Evolutionary conservation across 1,140 invertebrate species (phyloP).

Genomic region (Drosophila baimaii): DNA sequence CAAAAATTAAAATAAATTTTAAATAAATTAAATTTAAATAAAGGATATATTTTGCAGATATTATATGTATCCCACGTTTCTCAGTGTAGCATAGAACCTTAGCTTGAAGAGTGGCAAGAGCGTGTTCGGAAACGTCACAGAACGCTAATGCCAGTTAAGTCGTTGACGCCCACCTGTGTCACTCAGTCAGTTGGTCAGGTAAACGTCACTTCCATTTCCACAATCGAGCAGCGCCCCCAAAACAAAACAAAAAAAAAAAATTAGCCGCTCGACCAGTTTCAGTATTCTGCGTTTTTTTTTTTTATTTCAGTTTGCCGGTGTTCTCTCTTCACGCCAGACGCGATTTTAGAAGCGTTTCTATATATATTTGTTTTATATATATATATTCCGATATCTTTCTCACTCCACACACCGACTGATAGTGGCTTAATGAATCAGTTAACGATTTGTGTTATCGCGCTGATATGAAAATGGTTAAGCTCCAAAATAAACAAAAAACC

Average conservation of each 20-base stretch:
- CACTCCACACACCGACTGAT: conserved; percentile 30
- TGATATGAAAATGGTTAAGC: conserved; percentile 29
- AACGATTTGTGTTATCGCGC: conserved; percentile 29
- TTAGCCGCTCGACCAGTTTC: conserved; percentile 44
- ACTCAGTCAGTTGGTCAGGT: conserved; percentile 58
- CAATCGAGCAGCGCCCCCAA: conserved; percentile 42
- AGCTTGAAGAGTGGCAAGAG: conserved; percentile 15
- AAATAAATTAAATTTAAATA: too few species aligned
- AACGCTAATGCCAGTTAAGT: conserved; percentile 72
- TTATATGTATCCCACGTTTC: not conserved
- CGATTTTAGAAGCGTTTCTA: conserved; percentile 47
- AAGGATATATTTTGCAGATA: too few species aligned
- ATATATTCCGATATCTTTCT: not conserved
- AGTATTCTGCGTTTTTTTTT: conserved; percentile 14
- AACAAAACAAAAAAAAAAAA: conserved; percentile 17
- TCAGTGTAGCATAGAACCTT: conserved; percentile 27
- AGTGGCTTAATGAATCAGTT: conserved; percentile 44
- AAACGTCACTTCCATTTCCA: conserved; percentile 56
- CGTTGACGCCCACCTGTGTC: conserved; percentile 68
- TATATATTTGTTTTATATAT: conserved; percentile 5
- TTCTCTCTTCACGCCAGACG: conserved; percentile 67
- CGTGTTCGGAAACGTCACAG: conserved; percentile 46
- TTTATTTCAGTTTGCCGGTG: conserved; percentile 68
- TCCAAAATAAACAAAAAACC: conserved; percentile 26
- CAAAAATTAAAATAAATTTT: too few species aligned